These are phyloP conservation scores for Microdon myrmicae DNA, from an alignment of 2,888 invertebrate genomes.

Conservation along the genomic window DNA sequence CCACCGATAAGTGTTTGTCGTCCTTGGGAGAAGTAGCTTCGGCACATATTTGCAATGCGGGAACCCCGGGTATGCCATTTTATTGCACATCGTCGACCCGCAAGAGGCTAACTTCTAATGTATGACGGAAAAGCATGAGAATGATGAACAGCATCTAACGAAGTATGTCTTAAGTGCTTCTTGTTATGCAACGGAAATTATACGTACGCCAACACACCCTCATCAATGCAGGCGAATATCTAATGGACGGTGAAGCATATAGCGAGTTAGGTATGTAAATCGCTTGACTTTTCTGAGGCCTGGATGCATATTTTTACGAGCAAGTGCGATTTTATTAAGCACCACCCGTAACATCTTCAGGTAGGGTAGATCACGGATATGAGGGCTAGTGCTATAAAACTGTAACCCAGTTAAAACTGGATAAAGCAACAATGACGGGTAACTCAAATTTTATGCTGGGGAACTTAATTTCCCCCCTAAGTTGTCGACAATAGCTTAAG, in stretches of 20 bases:
- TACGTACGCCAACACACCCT: neutral
- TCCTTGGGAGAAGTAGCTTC: slow-evolving; percentile 24
- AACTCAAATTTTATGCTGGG: too few relatives aligned
- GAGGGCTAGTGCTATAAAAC: too few relatives aligned
- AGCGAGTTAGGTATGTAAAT: neutral
- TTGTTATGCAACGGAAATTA: slow-evolving; percentile 22
- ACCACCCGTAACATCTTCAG: too few relatives aligned
- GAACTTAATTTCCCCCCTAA: too few relatives aligned
- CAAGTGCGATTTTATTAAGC: too few relatives aligned
- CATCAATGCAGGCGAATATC: slow-evolving; percentile 5
- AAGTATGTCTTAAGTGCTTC: slow-evolving; percentile 40
- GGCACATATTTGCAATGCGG: slow-evolving; percentile 1
- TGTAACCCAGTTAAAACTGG: too few relatives aligned
- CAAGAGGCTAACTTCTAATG: too few relatives aligned
- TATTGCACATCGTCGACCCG: too few relatives aligned
- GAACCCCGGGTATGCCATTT: slow-evolving; percentile 28
- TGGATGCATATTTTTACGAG: slow-evolving; percentile 41
- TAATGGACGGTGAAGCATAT: slow-evolving; percentile 1
- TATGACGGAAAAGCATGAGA: too few relatives aligned
- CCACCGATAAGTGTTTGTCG: slow-evolving; percentile 2
- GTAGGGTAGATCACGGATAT: too few relatives aligned
- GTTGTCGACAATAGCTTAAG: too few relatives aligned
- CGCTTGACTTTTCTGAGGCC: slow-evolving; percentile 20
- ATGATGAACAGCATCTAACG: slow-evolving; percentile 32
- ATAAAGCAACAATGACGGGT: too few relatives aligned